Evolutionary conservation across 2,888 invertebrate species (phyloP).

Genomic region (Serrognathus titanus): DNA sequence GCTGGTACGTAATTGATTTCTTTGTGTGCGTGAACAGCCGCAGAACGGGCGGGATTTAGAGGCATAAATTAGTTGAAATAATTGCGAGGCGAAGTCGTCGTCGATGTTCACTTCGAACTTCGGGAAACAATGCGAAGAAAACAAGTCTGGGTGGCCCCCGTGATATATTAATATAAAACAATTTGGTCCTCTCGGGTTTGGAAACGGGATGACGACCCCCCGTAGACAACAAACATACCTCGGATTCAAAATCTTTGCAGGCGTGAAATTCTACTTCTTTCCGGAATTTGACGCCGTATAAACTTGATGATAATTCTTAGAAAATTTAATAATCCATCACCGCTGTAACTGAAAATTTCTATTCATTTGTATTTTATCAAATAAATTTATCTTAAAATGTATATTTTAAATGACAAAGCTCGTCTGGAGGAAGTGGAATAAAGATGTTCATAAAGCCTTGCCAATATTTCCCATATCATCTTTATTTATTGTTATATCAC

Average conservation of each 20-base stretch:
- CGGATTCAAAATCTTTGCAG: neutral
- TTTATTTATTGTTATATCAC: too few relatives aligned
- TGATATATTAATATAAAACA: slow-evolving; percentile 29
- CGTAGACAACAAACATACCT: slow-evolving; percentile 6
- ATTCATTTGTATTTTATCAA: too few relatives aligned
- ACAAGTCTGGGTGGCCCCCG: slow-evolving; percentile 18
- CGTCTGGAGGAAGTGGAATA: too few relatives aligned
- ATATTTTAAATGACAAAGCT: too few relatives aligned
- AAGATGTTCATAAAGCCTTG: too few relatives aligned
- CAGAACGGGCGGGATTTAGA: slow-evolving; percentile 22
- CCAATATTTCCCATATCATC: too few relatives aligned
- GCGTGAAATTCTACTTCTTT: neutral
- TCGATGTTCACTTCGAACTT: too few relatives aligned
- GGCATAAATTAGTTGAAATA: slow-evolving; percentile 28
- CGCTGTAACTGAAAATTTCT: too few relatives aligned
- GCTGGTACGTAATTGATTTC: slow-evolving; percentile 9
- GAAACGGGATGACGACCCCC: slow-evolving; percentile 17
- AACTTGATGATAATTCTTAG: too few relatives aligned
- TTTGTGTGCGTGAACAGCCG: slow-evolving; percentile 19
- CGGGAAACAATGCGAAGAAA: slow-evolving; percentile 1
- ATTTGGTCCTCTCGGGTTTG: slow-evolving; percentile 22
- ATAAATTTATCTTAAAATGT: too few relatives aligned
- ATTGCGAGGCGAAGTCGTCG: slow-evolving; percentile 21
- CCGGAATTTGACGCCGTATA: neutral
- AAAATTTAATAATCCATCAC: too few relatives aligned